These are phyloP conservation scores for Pocillopora meandrina DNA, from an alignment of 92 coral and sea anemone species.

Conservation along the genomic window DNA sequence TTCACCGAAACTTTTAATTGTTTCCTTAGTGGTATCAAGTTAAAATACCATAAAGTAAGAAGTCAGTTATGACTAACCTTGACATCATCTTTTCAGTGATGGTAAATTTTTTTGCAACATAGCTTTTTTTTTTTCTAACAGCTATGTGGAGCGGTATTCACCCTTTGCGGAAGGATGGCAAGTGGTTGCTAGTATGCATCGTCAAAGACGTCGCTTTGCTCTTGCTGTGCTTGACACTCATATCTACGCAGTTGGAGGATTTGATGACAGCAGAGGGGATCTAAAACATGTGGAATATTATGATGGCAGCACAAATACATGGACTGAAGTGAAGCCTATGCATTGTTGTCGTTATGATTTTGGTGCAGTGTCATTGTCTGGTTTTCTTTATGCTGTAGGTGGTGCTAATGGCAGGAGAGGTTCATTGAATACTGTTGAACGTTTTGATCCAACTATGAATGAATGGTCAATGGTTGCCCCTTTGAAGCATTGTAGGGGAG, in stretches of 20 bases:
- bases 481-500: slow-evolving; percentile 93
- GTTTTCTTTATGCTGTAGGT: slow-evolving; percentile 92
- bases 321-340: slow-evolving; percentile 91
- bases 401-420: slow-evolving; percentile 98
- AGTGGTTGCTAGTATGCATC: slow-evolving; percentile 83
- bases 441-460: slow-evolving; percentile 75
- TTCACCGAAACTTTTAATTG: too few relatives aligned
- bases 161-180: slow-evolving; percentile 88
- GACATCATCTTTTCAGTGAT: too few relatives aligned
- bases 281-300: slow-evolving; percentile 87
- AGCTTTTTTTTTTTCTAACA: slow-evolving; percentile 23
- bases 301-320: slow-evolving; percentile 64
- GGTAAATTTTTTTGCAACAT: too few relatives aligned
- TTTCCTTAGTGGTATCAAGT: too few relatives aligned
- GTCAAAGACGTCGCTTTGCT: slow-evolving; percentile 89
- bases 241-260: slow-evolving; percentile 96
- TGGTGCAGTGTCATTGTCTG: slow-evolving; percentile 87
- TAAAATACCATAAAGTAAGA: too few relatives aligned
- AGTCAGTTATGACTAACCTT: too few relatives aligned
- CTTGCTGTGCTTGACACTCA: slow-evolving; percentile 73
- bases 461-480: slow-evolving; percentile 89
- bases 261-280: slow-evolving; percentile 90
- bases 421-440: slow-evolving; percentile 88
- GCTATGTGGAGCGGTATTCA: slow-evolving; percentile 94
- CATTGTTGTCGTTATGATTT: slow-evolving; percentile 87